phyloP scores from a whole-genome alignment of 37 sponge, comb jelly and placozoan genomes.

The Axinella damicornis region DNA sequence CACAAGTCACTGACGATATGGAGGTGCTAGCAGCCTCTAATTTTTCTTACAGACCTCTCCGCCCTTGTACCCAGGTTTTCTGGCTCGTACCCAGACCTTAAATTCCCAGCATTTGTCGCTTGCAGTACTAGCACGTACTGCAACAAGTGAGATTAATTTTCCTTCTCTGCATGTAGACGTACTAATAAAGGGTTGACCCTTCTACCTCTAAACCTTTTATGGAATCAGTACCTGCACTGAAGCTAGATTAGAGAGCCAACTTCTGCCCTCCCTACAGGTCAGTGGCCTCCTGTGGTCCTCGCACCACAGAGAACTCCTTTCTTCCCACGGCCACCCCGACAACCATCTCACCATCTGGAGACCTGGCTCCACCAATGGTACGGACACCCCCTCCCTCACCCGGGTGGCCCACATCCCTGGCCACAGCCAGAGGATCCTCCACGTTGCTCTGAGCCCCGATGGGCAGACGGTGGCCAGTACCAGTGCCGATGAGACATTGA shows the following conservation, averaged over 20 bases:
- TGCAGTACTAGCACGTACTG: too few relatives aligned
- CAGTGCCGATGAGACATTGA: conserved; percentile 91
- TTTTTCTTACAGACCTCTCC: neutral
- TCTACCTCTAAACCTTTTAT: too few relatives aligned
- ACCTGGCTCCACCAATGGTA: conserved; percentile 11
- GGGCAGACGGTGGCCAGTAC: conserved; percentile 84
- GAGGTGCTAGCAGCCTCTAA: neutral
- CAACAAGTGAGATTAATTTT: too few relatives aligned
- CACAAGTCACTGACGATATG: neutral
- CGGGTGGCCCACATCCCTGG: conserved; percentile 67
- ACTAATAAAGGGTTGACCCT: too few relatives aligned
- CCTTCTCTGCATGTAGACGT: too few relatives aligned
- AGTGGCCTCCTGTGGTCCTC: conserved; percentile 88
- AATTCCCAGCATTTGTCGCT: too few relatives aligned
- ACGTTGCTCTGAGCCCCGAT: conserved; percentile 76
- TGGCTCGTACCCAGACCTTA: too few relatives aligned
- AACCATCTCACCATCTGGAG: conserved; percentile 86
- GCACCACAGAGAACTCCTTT: conserved; percentile 78
- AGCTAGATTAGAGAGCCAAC: too few relatives aligned
- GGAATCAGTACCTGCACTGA: too few relatives aligned
- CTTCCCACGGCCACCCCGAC: conserved; percentile 84
- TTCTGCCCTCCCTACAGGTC: neutral
- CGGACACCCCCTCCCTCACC: conserved; percentile 28
- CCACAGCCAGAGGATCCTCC: conserved; percentile 80
- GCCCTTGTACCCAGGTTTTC: too few relatives aligned